Evolutionary conservation across 2,113 vertebrate genomes (phyloP).

Genomic region (Equus quagga): DNA sequence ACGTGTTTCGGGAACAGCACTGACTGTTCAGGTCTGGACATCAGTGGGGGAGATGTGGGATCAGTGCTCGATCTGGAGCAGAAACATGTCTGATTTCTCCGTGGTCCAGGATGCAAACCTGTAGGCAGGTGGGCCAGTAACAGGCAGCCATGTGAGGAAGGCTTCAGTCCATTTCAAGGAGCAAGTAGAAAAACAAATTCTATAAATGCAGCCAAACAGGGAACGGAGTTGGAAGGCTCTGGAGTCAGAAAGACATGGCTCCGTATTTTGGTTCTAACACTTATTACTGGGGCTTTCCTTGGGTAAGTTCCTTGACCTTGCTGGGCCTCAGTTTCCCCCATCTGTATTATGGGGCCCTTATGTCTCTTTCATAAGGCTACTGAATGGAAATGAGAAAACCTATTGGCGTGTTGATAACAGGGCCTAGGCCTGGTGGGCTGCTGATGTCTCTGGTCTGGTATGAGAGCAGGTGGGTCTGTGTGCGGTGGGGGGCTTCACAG

Average conservation of each 20-base stretch:
- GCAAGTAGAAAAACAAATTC: not conserved
- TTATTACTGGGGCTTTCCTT: not conserved
- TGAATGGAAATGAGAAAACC: not conserved
- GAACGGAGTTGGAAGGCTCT: not conserved
- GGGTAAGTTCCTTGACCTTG: not conserved
- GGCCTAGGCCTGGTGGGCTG: not conserved
- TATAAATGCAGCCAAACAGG: not conserved
- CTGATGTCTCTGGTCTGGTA: accelerated
- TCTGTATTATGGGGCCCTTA: not conserved
- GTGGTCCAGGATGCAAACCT: not conserved
- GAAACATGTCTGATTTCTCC: not conserved
- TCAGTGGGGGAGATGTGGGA: not conserved
- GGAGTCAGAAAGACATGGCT: not conserved
- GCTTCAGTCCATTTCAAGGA: not conserved
- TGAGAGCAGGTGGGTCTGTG: not conserved
- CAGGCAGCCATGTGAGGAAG: not conserved
- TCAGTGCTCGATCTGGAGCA: not conserved
- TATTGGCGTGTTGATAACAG: accelerated
- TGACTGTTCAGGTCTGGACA: not conserved
- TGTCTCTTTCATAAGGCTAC: not conserved
- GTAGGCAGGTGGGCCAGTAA: not conserved
- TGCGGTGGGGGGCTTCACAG: not conserved
- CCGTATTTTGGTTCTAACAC: not conserved
- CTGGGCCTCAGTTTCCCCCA: not conserved
- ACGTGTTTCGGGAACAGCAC: not conserved